Percentiles rank a stretch among this genome's conserved stretches.
Conservation (phyloP, 2,113 vertebrate genomes). For the Eleginops maclovinus region DNA sequence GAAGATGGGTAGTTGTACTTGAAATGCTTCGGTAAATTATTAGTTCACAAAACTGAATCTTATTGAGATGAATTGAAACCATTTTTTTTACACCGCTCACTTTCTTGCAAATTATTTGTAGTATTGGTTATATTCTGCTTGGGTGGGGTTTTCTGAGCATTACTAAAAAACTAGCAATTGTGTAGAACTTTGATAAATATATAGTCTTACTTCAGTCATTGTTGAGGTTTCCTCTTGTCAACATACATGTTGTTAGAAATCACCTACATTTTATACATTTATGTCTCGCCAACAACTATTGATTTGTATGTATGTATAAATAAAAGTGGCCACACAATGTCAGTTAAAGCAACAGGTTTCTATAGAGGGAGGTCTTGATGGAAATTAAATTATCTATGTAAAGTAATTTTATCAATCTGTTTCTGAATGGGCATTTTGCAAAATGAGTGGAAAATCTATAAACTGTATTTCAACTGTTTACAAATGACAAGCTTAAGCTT, state of each 20-base stretch:
- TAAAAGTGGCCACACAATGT: too few relatives aligned
- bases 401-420: not conserved
- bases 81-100: not conserved
- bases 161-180: not conserved
- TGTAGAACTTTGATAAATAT: not conserved
- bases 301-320: too few relatives aligned
- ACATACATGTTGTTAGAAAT: not conserved
- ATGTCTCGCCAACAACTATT: not conserved
- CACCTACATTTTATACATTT: not conserved
- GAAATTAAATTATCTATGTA: not conserved
- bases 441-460: too few relatives aligned
- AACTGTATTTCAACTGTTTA: not conserved
- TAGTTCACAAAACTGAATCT: constrained; percentile 8
- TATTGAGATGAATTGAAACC: constrained; percentile 17
- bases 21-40: not conserved
- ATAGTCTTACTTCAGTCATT: not conserved
- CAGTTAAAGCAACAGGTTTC: not conserved
- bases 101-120: not conserved
- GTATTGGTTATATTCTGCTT: constrained; percentile 4
- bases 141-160: not conserved
- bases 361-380: too few relatives aligned
- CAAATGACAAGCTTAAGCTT: not conserved
- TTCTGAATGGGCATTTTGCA: too few relatives aligned
- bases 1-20: not conserved
- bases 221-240: not conserved